These are phyloP conservation scores for Drosophila teissieri DNA, from an alignment of 1,140 invertebrate genomes.

Conservation along the genomic window DNA sequence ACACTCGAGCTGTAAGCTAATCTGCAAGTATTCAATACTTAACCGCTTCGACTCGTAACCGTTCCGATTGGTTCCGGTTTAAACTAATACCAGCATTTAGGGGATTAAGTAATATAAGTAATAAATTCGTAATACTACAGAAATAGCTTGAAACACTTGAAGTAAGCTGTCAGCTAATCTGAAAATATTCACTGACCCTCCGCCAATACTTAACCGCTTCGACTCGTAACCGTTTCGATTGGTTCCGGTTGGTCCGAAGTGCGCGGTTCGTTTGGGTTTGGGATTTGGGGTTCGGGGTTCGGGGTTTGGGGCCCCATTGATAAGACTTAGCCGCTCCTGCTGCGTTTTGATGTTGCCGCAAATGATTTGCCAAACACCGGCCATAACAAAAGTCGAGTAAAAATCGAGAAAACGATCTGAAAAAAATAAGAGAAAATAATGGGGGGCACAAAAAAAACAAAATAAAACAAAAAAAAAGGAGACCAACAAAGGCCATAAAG, in stretches of 20 bases:
- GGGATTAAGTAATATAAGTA: too few relatives aligned
- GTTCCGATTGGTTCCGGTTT: constrained; percentile 36
- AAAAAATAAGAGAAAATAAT: background rate
- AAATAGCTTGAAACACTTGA: too few relatives aligned
- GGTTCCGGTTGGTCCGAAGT: constrained; percentile 18
- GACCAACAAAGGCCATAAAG: constrained; percentile 15
- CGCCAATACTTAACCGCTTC: constrained; percentile 22
- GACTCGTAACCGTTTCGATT: constrained; percentile 40
- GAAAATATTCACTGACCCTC: background rate
- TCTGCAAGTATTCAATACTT: constrained; percentile 10
- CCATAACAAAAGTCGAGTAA: constrained; percentile 31
- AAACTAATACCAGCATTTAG: too few relatives aligned
- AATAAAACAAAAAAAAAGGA: background rate
- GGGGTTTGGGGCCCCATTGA: constrained; percentile 17
- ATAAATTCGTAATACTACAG: too few relatives aligned
- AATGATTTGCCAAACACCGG: constrained; percentile 67
- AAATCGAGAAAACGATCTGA: background rate
- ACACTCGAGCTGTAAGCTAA: too few relatives aligned
- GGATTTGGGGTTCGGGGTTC: too few relatives aligned
- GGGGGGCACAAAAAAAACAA: background rate
- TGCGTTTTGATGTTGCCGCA: constrained; percentile 74
- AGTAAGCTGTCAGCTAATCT: background rate
- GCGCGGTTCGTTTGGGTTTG: constrained; percentile 1
- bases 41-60: constrained; percentile 34
- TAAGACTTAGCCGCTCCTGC: constrained; percentile 55